These are phyloP conservation scores for Conops quadrifasciatus DNA, from an alignment of 2,888 invertebrate species.

Conservation along the genomic window DNA sequence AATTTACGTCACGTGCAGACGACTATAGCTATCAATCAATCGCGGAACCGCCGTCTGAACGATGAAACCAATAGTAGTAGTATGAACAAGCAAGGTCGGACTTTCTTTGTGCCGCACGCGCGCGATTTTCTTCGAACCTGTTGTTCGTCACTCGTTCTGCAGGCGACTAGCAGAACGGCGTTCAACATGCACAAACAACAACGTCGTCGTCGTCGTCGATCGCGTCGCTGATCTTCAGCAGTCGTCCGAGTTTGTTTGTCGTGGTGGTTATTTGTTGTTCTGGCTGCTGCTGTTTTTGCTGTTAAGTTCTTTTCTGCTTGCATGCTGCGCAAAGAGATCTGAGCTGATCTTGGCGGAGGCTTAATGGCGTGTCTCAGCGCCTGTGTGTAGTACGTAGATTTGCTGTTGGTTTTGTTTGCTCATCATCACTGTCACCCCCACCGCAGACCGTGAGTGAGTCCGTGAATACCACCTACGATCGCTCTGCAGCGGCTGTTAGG, in stretches of 20 bases:
- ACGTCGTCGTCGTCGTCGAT: slow-evolving; percentile 27
- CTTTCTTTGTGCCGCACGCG: slow-evolving; percentile 27
- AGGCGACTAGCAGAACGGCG: slow-evolving; percentile 56
- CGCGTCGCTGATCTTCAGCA: slow-evolving; percentile 12
- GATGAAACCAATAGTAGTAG: background rate
- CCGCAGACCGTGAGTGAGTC: too few species aligned
- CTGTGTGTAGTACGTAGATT: too few species aligned
- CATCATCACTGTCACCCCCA: too few species aligned
- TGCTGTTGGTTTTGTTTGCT: too few species aligned
- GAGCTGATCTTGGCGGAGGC: too few species aligned
- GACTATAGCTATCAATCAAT: too few species aligned
- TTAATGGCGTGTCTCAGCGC: too few species aligned
- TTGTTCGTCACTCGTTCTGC: slow-evolving; percentile 61
- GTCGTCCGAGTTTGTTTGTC: slow-evolving; percentile 21
- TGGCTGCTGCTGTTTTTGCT: background rate
- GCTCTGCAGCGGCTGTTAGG: too few species aligned
- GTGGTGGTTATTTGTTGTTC: slow-evolving; percentile 4
- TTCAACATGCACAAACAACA: slow-evolving; percentile 31
- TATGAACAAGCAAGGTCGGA: background rate
- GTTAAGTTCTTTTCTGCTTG: too few species aligned
- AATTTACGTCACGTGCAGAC: too few species aligned
- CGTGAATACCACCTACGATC: too few species aligned
- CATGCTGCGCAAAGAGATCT: too few species aligned
- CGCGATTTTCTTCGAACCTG: slow-evolving; percentile 53
- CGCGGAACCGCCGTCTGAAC: background rate